Conservation (phyloP, 2,113 vertebrate genomes). For the Himantopus leucocephalus region DNA sequence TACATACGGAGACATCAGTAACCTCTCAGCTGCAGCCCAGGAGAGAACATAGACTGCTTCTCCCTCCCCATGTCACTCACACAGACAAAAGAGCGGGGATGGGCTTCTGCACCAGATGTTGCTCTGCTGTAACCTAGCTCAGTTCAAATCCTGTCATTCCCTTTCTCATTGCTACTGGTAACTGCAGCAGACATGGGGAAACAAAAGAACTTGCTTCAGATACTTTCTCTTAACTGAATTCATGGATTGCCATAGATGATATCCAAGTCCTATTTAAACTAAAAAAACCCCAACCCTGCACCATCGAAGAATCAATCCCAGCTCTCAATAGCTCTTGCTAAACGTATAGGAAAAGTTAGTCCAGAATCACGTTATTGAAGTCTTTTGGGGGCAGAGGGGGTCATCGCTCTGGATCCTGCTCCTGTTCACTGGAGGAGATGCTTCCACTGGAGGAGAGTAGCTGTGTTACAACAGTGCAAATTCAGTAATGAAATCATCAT, state of each 20-base stretch:
- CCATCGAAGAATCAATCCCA: neutral
- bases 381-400: neutral
- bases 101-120: neutral
- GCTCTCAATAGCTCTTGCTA: neutral
- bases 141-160: neutral
- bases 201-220: neutral
- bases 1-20: accelerated
- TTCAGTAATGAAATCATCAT: neutral
- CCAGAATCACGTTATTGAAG: neutral
- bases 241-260: neutral
- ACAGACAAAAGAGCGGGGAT: neutral
- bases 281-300: neutral
- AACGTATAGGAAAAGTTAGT: neutral
- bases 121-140: neutral
- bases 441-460: neutral
- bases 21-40: neutral
- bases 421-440: neutral
- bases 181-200: neutral
- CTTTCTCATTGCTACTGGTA: neutral
- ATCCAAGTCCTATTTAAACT: neutral
- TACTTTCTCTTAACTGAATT: neutral
- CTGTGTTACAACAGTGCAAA: neutral
- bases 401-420: neutral
- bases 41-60: neutral
- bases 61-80: neutral